Conservation (phyloP, 1,140 invertebrate genomes). For the Palaemon carinicauda region DNA sequence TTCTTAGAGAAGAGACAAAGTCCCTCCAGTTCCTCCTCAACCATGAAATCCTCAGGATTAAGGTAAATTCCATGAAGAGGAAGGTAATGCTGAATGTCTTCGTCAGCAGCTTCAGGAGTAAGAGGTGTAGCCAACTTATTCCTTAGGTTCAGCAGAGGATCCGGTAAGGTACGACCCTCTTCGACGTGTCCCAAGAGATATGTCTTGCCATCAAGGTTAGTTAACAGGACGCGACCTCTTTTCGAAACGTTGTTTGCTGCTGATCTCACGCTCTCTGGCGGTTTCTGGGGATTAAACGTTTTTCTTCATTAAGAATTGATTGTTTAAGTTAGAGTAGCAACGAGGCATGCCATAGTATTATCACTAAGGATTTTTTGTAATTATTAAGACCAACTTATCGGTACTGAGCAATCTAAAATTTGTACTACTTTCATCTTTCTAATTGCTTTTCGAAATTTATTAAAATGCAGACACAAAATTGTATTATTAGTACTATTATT, state of each 20-base stretch:
- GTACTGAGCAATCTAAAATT: too few species aligned
- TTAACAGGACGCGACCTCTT: conserved; percentile 6
- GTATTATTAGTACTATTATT: too few species aligned
- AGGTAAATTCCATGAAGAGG: conserved; percentile 27
- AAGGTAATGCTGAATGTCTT: conserved; percentile 3
- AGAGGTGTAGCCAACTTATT: background rate
- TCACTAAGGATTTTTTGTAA: too few species aligned
- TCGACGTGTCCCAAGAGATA: conserved; percentile 19
- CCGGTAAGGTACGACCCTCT: background rate
- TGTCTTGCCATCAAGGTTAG: conserved; percentile 32
- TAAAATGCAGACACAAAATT: too few species aligned
- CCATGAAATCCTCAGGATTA: conserved; percentile 6
- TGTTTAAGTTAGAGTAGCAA: background rate
- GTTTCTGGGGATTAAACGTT: background rate
- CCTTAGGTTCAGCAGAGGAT: background rate
- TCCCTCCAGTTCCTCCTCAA: conserved; percentile 32
- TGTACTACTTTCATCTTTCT: too few species aligned
- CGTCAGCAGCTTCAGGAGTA: background rate
- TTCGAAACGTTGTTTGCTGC: background rate
- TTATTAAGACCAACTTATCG: too few species aligned
- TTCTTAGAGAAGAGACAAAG: conserved; percentile 38
- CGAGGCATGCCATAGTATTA: background rate
- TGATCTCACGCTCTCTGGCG: background rate
- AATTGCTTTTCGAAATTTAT: too few species aligned
- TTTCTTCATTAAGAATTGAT: too few species aligned